Base-by-base conservation (phyloP, 2,888 invertebrate genomes). In the Cryptocephalus moraei region DNA sequence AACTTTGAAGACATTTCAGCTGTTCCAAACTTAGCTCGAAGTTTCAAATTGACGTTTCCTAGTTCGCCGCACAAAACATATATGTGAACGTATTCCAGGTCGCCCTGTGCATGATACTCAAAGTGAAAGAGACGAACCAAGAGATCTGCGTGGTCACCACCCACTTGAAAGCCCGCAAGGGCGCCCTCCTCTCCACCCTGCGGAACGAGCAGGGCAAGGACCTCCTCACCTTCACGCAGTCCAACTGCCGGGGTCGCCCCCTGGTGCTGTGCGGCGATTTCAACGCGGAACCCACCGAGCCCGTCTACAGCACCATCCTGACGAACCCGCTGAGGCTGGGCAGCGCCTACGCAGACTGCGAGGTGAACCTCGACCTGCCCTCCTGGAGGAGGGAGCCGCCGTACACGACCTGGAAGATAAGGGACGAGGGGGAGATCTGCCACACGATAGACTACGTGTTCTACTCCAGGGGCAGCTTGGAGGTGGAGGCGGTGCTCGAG, bases 361-460 rank as follows among this genome's bases (percentile, higher is more conserved):
- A 56, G 50, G 49, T 10, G 10, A 40, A 49, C 36, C 33, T 33
- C 22, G 56, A 50, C 39, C n/a, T 52, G 39, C 46, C 48, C 36
- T 60, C 62, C 9, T 57, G 55, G 1, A 46, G 52, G 31, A 62
- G 72, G 12, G 86, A 87, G 59, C 84, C 84, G 1, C 72, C 76
- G 0, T 87, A 82, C 63, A 87, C 86, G 0, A 86, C 86, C 0
- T 86, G 86, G 85, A 86, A 86, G 63, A 75, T 80, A 32, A 73
- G 86, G 1, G 82, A 81, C 48, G 80, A 82, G 56, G 80, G 81
- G 8, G 85, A 86, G 66, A 74, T 77, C 39, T 82, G 83, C 53
- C 82, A 83, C 59, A 85, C 85, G 4, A 81, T 86, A 47, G 87
- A 87, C 66, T 87, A 87, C 66, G 75, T 84, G 8, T 84, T 84